These are phyloP conservation scores for Meriones psammophilus DNA, from an alignment of 2,797 vertebrate genomes.

Conservation along the genomic window DNA sequence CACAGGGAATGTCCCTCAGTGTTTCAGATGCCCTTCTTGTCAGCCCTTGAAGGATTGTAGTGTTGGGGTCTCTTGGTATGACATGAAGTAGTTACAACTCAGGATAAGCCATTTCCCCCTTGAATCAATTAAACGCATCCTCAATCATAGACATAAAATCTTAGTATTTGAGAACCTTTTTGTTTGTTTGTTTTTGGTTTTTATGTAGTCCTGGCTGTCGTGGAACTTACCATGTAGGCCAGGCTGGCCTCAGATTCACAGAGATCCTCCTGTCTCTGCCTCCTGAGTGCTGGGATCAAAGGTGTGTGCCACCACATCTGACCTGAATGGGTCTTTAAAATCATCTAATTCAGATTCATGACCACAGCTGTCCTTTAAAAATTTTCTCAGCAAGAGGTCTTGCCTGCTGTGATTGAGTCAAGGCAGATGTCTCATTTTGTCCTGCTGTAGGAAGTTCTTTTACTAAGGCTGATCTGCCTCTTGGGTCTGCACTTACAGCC, in stretches of 20 bases:
- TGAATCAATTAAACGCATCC: conserved; percentile 35
- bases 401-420: conserved; percentile 15
- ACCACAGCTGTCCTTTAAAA: not conserved
- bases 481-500: not conserved
- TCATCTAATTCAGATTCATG: conserved; percentile 34
- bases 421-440: not conserved
- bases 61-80: not conserved
- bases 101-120: not conserved
- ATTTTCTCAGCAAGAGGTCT: not conserved
- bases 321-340: conserved; percentile 42
- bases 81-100: conserved; percentile 30
- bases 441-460: not conserved
- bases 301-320: not conserved
- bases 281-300: not conserved
- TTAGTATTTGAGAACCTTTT: not conserved
- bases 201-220: not conserved
- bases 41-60: conserved; percentile 34
- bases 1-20: not conserved
- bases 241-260: not conserved
- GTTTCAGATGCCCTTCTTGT: not conserved
- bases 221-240: not conserved
- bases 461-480: not conserved
- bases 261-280: not conserved
- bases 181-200: not conserved
- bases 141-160: conserved; percentile 27